Percentiles rank a stretch among this genome's conserved stretches.
Evolutionary conservation across 64 coral and sea anemone species (phyloP).

Genomic region (Trachythela sp.): DNA sequence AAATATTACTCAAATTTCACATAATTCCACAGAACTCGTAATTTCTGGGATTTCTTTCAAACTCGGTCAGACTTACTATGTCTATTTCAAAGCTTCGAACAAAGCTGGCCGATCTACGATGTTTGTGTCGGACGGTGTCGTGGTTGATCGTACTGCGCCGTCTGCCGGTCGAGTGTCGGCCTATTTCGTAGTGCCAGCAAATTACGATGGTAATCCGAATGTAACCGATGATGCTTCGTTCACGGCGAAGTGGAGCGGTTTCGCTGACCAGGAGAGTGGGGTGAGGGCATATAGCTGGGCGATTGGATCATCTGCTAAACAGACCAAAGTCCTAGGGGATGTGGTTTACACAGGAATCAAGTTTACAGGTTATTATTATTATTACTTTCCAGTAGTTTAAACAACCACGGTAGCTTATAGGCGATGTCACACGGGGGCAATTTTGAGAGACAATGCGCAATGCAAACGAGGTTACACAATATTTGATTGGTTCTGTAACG

Average conservation of each 20-base stretch:
- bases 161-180: conserved; percentile 58
- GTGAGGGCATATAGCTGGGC: conserved; percentile 65
- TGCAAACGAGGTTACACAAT: too few relatives aligned
- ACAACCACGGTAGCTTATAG: too few relatives aligned
- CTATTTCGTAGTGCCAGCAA: conserved; percentile 71
- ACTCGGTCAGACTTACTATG: conserved; percentile 74
- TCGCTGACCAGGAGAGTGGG: conserved; percentile 77
- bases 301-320: conserved; percentile 46
- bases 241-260: conserved; percentile 79
- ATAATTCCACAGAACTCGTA: background rate
- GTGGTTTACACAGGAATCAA: conserved; percentile 49
- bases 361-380: conserved; percentile 5
- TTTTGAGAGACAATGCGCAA: too few relatives aligned
- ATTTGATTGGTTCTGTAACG: too few relatives aligned
- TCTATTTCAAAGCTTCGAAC: conserved; percentile 57
- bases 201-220: conserved; percentile 81
- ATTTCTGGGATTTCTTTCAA: conserved; percentile 43
- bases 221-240: conserved; percentile 62
- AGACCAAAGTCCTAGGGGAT: conserved; percentile 21
- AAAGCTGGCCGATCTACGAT: conserved; percentile 59
- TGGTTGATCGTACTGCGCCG: conserved; percentile 77
- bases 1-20: conserved; percentile 44
- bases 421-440: too few relatives aligned
- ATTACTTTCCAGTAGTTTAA: too few relatives aligned
- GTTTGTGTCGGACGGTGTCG: conserved; percentile 71